These are phyloP conservation scores for Eristalis tenax DNA, from an alignment of 2,888 invertebrate genomes.

Conservation along the genomic window DNA sequence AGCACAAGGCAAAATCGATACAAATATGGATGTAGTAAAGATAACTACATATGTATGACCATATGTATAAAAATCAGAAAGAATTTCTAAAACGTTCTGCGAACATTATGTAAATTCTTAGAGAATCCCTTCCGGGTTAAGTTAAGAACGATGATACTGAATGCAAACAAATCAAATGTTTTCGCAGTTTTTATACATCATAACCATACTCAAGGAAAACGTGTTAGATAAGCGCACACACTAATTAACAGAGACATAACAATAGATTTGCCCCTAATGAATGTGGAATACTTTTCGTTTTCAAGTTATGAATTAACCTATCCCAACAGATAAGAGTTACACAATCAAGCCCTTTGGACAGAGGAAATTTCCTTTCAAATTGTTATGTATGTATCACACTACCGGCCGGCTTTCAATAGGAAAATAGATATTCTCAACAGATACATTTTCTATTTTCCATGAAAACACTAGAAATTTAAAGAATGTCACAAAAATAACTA, in stretches of 20 bases:
- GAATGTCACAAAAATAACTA: slow-evolving; percentile 44
- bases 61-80: slow-evolving; percentile 2
- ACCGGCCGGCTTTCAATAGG: slow-evolving; percentile 62
- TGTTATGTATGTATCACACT: slow-evolving; percentile 26
- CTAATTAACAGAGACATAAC: slow-evolving; percentile 31
- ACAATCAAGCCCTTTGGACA: not conserved
- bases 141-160: not conserved
- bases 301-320: slow-evolving; percentile 13
- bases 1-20: slow-evolving; percentile 55
- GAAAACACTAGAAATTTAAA: not conserved
- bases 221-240: slow-evolving; percentile 60
- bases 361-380: slow-evolving; percentile 3
- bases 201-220: slow-evolving; percentile 8
- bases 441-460: not conserved
- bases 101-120: not conserved
- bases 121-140: not conserved
- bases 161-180: slow-evolving; percentile 4
- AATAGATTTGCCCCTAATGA: not conserved
- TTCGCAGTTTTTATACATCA: slow-evolving; percentile 2
- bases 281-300: not conserved
- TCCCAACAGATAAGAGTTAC: slow-evolving; percentile 12
- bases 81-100: slow-evolving; percentile 1
- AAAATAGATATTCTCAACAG: slow-evolving; percentile 50
- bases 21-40: slow-evolving; percentile 25
- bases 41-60: too few relatives aligned